These are phyloP conservation scores for Rana temporaria DNA, from an alignment of 2,113 vertebrate species.

Conservation along the genomic window DNA sequence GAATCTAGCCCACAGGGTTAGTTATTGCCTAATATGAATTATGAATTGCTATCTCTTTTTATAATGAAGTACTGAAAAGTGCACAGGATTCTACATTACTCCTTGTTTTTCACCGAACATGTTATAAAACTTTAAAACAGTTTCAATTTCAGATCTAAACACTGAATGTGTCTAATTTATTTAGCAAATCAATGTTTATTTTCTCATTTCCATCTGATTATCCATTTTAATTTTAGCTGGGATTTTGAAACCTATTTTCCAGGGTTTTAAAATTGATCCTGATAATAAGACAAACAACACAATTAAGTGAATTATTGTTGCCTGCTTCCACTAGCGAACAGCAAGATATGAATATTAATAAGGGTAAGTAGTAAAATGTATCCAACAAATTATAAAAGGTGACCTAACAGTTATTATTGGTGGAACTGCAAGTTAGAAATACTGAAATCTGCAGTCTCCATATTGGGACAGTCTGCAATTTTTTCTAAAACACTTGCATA, in stretches of 20 bases:
- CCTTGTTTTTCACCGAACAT: not conserved
- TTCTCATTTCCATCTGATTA: constrained; percentile 5
- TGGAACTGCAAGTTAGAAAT: no score
- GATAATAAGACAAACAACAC: not conserved
- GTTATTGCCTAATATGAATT: not conserved
- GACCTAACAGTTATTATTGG: no score
- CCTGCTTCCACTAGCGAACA: not conserved
- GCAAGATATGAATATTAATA: constrained; percentile 1
- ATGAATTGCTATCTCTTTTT: not conserved
- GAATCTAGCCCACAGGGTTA: no score
- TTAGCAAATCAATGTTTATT: constrained; percentile 13
- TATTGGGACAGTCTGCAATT: no score
- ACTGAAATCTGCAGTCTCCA: no score
- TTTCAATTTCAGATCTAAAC: constrained; percentile 12
- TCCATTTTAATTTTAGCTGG: not conserved
- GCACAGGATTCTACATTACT: not conserved
- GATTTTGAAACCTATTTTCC: not conserved
- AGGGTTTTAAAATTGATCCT: constrained; percentile 5
- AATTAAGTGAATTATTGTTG: not conserved
- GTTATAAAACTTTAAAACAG: not conserved
- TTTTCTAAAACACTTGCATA: no score
- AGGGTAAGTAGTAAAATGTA: no score
- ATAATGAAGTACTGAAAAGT: not conserved
- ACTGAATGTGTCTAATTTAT: constrained; percentile 6
- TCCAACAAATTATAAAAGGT: no score